Conservation (phyloP, 2,797 vertebrate species). For the Schizopygopsis pylzovi region DNA sequence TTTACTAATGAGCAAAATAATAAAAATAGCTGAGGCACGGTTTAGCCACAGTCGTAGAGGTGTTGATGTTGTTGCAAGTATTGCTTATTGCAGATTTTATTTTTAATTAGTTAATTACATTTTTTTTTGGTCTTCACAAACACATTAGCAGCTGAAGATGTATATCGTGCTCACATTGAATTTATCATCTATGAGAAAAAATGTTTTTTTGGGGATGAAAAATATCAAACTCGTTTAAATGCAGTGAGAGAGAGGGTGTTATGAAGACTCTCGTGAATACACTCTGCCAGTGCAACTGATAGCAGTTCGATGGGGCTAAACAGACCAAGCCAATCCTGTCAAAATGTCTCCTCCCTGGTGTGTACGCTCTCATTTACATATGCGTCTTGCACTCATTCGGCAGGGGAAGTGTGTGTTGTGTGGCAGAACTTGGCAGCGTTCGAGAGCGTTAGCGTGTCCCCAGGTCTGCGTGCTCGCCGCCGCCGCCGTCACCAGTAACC, state of each 20-base stretch:
- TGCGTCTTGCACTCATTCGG: conserved; percentile 58
- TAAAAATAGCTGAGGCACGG: conserved; percentile 18
- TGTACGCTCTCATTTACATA: conserved; percentile 63
- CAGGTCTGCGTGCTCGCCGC: conserved; percentile 39
- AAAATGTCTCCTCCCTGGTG: conserved; percentile 66
- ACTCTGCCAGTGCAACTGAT: conserved; percentile 61
- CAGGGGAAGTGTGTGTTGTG: conserved; percentile 53
- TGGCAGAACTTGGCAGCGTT: conserved; percentile 58
- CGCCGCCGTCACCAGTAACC: background rate
- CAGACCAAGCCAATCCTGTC: conserved; percentile 65
- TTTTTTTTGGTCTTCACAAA: background rate
- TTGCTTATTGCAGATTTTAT: background rate
- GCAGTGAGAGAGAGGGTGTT: conserved; percentile 59
- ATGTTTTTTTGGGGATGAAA: conserved; percentile 32
- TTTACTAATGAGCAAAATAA: background rate
- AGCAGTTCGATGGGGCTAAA: conserved; percentile 63
- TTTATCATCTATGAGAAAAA: conserved; percentile 34
- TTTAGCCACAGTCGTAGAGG: background rate
- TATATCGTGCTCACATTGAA: conserved; percentile 1
- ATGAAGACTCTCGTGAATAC: conserved; percentile 63
- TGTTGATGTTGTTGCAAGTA: conserved; percentile 24
- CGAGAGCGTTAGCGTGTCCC: conserved; percentile 40
- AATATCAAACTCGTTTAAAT: conserved; percentile 61
- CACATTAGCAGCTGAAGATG: background rate
- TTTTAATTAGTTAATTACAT: background rate